Evolutionary conservation across 2,113 vertebrate genomes (phyloP), one percentile per base, ranked within the genome.

Genomic region (Heptranchias perlo): DNA sequence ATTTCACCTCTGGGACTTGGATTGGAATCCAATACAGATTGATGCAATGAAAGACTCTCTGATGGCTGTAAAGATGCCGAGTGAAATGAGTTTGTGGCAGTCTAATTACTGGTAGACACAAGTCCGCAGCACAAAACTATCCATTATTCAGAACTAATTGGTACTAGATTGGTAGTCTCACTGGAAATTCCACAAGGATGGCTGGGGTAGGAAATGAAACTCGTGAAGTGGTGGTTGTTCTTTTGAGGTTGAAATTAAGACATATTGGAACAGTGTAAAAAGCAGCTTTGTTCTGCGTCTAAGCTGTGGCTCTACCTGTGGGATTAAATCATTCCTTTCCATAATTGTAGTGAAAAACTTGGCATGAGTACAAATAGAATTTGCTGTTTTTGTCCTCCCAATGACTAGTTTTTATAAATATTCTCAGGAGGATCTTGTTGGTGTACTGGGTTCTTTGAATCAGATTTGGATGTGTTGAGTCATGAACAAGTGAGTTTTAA

Each of bases 81-180:
- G 61, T 21, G 7, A 62, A 93, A 93, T 62, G 89, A 62, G 89
- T 93, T 93, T 93, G 89, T 10, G 35, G 54, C 89, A 39, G 89
- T 93, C 54, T 93, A 93, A 64, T 93, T 93, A 93, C 58, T 39
- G 89, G n/a, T 61, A 93, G 35, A 93, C 58, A 62, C 5, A 62
- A 39, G 58, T 92, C 86, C 13, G 14, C 89, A 93, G n/a, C 18
- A 62, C 16, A 62, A n/a, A 23, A 39, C 54, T 62, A 39, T 62
- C 89, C 58, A 62, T 93, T 93, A 62, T 61, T 93, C 31, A 93
- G 5, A 93, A 93, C 54, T 93, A 39, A 62, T 93, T 93, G 89
- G 76, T 7, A 82, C 44, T 82, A 44, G 39, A 82, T 6, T 6
- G 16, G 58, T 62, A 10, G n/a, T 62, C 58, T 93, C 58, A 39